Evolutionary conservation across 2,888 invertebrate species (phyloP).

Genomic region (Drosophila monieri): DNA sequence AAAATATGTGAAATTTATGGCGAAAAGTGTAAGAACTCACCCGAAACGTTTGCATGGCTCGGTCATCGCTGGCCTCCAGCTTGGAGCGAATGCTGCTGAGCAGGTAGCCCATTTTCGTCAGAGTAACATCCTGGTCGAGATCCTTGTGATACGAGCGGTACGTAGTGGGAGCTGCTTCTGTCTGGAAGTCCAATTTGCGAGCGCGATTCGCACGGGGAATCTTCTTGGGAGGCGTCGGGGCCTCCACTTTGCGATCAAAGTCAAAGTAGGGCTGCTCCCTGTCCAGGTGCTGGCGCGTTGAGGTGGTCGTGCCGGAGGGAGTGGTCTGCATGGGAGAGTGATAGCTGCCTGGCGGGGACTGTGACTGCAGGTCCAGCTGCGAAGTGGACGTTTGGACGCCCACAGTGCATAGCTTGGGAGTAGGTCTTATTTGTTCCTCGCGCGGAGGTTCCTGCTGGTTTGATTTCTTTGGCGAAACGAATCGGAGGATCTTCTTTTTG

Average conservation of each 20-base stretch:
- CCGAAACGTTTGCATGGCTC: slow-evolving; percentile 75
- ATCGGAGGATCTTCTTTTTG: slow-evolving; percentile 78
- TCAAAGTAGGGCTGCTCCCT: slow-evolving; percentile 69
- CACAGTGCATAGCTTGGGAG: slow-evolving; percentile 65
- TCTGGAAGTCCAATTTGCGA: slow-evolving; percentile 75
- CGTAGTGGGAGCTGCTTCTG: slow-evolving; percentile 57
- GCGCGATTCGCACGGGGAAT: slow-evolving; percentile 52
- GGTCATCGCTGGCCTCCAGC: slow-evolving; percentile 80
- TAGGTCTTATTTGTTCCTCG: slow-evolving; percentile 9
- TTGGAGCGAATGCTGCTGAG: slow-evolving; percentile 81
- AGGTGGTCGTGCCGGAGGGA: slow-evolving; percentile 47
- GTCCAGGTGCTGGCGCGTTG: slow-evolving; percentile 30
- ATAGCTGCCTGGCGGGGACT: slow-evolving; percentile 82
- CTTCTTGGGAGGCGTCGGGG: slow-evolving; percentile 74
- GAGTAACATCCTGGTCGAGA: slow-evolving; percentile 80
- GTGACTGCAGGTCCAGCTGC: slow-evolving; percentile 61
- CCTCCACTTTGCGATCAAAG: slow-evolving; percentile 80
- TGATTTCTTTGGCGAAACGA: slow-evolving; percentile 79
- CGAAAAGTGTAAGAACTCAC: slow-evolving; percentile 59
- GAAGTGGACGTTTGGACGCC: slow-evolving; percentile 78
- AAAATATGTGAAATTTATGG: slow-evolving; percentile 4
- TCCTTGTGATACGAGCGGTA: slow-evolving; percentile 82
- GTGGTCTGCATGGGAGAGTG: slow-evolving; percentile 79
- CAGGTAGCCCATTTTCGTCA: slow-evolving; percentile 81
- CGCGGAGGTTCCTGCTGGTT: slow-evolving; percentile 42